Conservation (phyloP, 30 jellyfish, hydroid and myxozoan species). For the Aurelia aurita region DNA sequence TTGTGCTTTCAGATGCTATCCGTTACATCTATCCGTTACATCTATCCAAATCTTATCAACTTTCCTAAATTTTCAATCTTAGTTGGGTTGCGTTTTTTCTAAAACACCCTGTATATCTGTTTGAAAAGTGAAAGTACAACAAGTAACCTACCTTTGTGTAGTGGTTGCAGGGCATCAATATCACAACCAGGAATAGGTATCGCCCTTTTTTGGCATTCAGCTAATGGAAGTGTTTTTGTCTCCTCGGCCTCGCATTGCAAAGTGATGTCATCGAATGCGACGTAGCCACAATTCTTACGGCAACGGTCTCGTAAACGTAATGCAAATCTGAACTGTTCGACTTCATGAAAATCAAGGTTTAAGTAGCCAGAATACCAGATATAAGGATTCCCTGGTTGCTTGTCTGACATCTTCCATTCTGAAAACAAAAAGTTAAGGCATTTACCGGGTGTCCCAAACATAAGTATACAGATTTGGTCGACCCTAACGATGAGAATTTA, state of each 20-base stretch:
- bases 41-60: too few relatives aligned
- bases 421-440: neutral
- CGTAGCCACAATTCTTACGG: constrained; percentile 68
- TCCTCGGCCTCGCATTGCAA: constrained; percentile 72
- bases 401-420: constrained; percentile 74
- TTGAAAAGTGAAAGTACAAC: too few relatives aligned
- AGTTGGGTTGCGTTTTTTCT: too few relatives aligned
- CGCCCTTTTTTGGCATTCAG: constrained; percentile 59
- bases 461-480: too few relatives aligned
- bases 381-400: constrained; percentile 61
- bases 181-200: constrained; percentile 67
- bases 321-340: constrained; percentile 60
- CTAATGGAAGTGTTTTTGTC: constrained; percentile 17
- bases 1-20: too few relatives aligned
- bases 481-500: too few relatives aligned
- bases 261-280: constrained; percentile 76
- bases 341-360: constrained; percentile 14
- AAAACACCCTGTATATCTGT: too few relatives aligned
- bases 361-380: constrained; percentile 54
- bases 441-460: too few relatives aligned
- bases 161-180: constrained; percentile 77
- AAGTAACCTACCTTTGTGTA: constrained; percentile 61
- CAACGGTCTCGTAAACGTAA: constrained; percentile 42
- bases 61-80: too few relatives aligned
- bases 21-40: too few relatives aligned